Evolutionary conservation across 2,113 vertebrate species (phyloP), one percentile per base, ranked within the genome.

Genomic region (Ceuthmochares aereus): DNA sequence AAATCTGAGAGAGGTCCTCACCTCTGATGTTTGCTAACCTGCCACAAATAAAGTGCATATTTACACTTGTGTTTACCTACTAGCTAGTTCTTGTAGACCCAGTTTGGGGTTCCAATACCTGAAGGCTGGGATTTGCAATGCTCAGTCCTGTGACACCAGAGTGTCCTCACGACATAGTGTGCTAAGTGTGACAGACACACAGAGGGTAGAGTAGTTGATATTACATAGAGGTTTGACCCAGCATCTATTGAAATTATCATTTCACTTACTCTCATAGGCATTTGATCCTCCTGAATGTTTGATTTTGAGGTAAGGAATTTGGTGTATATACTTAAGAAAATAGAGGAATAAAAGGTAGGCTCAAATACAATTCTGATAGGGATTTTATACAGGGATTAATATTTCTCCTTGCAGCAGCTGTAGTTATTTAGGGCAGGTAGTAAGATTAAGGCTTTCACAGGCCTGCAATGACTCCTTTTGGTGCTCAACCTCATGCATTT

Each of bases 81-180:
- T 42, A 75, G 12, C 2, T 72, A 37, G 4, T 12, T 84, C 64
- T 59, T 69, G 27, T 10, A 17, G 6, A n/a, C 47, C 5, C 20
- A 42, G 3, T 60, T 56, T 42, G 18, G 20, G 6, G 42, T 72
- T 72, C 9, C 8, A 7, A 14, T 21, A 25, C 3, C 10, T 40
- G 14, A 30, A 87, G 84, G 14, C 21, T 22, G 66, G 12, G 5
- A 6, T 68, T 72, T 85, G 52, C 40, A 59, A 3, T 45, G 27
- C 30, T 92, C 34, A 72, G 23, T 43, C 60, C 14, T 37, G 22
- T 51, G 77, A 19, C 12, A 54, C 21, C 7, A 29, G 14, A 63
- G 9, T 52, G 9, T 16, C 7, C 76, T 76, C 40, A 42, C 1
- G 2, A 42, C 0, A 1, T 20, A 0, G 0, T 16, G 45, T 10